Base-by-base conservation (phyloP, 1,140 invertebrate species). In the Fopius arisanus region DNA sequence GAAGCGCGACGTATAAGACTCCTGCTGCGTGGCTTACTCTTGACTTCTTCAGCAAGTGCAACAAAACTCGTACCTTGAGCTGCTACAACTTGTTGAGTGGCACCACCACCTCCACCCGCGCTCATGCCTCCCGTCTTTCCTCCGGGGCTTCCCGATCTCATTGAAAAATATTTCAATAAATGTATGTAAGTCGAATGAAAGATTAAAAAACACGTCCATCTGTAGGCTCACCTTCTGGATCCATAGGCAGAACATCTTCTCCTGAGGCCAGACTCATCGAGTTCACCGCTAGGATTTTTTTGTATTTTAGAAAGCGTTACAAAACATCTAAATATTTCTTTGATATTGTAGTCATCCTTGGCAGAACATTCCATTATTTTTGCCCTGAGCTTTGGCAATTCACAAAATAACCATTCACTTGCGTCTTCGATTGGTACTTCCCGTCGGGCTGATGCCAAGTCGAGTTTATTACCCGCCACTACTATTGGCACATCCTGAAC, bases 401-500 rank as follows among this genome's bases (percentile, higher is more conserved):
- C 91, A 79, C 92, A 94, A 80, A 91, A 93, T 1, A 95, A 88
- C 94, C 94, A 95, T 79, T 95, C 94, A 65, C 92, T 92, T 2
- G 94, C 93, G 79, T 95, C 94, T 81, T 95, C 94, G 68, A 93
- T 90, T 23, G 89, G 87, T 48, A 94, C 92, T 85, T 93, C 91
- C 63, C 92, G 84, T 76, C 92, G 90, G 31, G 89, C 89, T 70
- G 87, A 81, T 10, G 91, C 91, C 33, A 96, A 81, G 81, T 96
- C 95, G 23, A 92, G 86, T 87, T 96, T 96, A 86, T 96, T 96
- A 14, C 95, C 95, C 3, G 94, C 94, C 66, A 97, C 91, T 19
- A 96, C 94, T 78, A 96, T 95, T 4, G 95, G 95, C 68, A 96
- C 92, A 75, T 96, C 94, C 89, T 95, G 89, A 63, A 74, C 75